Percentiles rank a stretch among this genome's conserved stretches.
These are phyloP conservation scores for Archaeoteleia sp. DNA, from an alignment of 2,888 invertebrate species.

Conservation along the genomic window DNA sequence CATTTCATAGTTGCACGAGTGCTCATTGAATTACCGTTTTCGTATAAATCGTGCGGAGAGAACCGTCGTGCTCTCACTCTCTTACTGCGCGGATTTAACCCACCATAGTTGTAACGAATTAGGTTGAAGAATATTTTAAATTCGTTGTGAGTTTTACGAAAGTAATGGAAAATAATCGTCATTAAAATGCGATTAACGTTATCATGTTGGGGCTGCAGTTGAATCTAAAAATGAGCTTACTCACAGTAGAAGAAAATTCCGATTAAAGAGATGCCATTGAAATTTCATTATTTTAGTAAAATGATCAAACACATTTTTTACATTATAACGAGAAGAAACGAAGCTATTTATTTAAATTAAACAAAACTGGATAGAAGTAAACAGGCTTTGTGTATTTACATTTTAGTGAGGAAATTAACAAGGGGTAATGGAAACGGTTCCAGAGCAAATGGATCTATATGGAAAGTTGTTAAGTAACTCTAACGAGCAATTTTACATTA, in stretches of 20 bases:
- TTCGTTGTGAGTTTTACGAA: conserved; percentile 23
- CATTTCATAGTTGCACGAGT: conserved; percentile 53
- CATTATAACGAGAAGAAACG: too few relatives aligned
- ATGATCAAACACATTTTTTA: too few relatives aligned
- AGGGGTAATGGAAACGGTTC: too few relatives aligned
- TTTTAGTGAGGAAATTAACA: too few relatives aligned
- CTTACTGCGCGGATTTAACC: conserved; percentile 30
- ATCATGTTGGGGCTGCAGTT: conserved; percentile 5
- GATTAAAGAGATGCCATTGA: background rate
- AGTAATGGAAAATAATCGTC: conserved; percentile 33
- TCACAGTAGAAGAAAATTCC: too few relatives aligned
- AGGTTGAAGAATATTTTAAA: conserved; percentile 39
- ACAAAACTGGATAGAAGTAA: too few relatives aligned
- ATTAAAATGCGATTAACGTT: conserved; percentile 44
- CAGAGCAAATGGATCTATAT: too few relatives aligned
- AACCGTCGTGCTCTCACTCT: conserved; percentile 44
- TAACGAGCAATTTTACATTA: too few relatives aligned
- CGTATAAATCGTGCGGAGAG: conserved; percentile 48
- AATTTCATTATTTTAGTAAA: conserved; percentile 1
- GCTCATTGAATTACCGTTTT: conserved; percentile 52
- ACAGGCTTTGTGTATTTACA: too few relatives aligned
- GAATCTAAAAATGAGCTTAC: conserved; percentile 4
- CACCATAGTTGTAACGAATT: conserved; percentile 29
- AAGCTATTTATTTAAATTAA: too few relatives aligned
- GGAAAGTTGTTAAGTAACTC: too few relatives aligned